phyloP scores from a whole-genome alignment of 2,888 invertebrate genomes.

The Pseudococcus longispinus region DNA sequence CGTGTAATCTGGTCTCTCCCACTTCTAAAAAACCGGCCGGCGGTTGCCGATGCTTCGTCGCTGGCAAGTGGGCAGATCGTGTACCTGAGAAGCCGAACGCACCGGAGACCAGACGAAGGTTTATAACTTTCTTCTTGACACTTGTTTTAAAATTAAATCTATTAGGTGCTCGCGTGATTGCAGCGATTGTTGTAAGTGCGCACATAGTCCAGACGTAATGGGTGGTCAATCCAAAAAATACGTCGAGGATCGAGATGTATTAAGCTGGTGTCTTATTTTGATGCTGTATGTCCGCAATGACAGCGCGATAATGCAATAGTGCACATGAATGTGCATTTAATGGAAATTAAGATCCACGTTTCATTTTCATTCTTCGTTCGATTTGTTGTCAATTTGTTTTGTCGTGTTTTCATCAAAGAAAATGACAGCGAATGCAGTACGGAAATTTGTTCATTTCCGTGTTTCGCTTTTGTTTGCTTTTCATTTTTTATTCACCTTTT shows the following conservation, averaged over 20 bases:
- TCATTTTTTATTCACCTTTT: not conserved
- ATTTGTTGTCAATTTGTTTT: not conserved
- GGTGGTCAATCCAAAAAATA: not conserved
- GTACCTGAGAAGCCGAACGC: not conserved
- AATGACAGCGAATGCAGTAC: not conserved
- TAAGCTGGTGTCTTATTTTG: too few species aligned
- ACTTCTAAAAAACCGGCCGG: constrained; percentile 56
- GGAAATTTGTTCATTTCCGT: not conserved
- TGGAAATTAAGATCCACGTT: not conserved
- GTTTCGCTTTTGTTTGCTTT: not conserved
- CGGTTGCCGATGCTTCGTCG: not conserved
- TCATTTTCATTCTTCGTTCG: not conserved
- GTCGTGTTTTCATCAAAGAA: not conserved
- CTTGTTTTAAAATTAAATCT: constrained; percentile 50
- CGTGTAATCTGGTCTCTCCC: constrained; percentile 49
- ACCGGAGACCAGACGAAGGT: constrained; percentile 41
- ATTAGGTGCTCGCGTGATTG: constrained; percentile 23
- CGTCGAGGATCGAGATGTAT: not conserved
- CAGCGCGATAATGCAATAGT: not conserved
- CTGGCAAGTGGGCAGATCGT: constrained; percentile 51
- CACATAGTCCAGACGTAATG: not conserved
- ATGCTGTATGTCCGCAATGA: not conserved
- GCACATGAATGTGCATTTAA: not conserved
- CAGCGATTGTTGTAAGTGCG: not conserved
- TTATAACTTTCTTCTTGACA: constrained; percentile 56